A percentile compares a stretch with the other conserved stretches of the same genome.
Conservation (phyloP, 2,113 vertebrate genomes). For the Oryzias javanicus region DNA sequence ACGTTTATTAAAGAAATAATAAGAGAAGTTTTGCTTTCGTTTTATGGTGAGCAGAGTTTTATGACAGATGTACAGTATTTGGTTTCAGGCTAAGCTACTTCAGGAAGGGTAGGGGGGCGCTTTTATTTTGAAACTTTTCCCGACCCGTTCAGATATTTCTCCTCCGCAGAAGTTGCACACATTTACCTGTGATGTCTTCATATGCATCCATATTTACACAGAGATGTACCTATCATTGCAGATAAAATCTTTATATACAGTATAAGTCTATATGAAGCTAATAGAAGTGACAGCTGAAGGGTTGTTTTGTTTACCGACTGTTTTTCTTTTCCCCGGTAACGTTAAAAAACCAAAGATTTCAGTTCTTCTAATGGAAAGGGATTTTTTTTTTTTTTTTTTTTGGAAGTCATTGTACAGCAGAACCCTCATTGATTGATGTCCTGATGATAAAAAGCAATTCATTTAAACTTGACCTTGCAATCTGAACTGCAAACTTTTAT, state of each 20-base stretch:
- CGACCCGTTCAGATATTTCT: constrained; percentile 56
- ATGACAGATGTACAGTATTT: constrained; percentile 57
- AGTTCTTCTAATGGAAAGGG: constrained; percentile 57
- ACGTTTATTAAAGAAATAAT: constrained; percentile 66
- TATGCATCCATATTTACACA: neutral
- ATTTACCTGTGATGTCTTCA: constrained; percentile 8
- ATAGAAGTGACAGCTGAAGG: constrained; percentile 24
- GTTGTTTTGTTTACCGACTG: constrained; percentile 13
- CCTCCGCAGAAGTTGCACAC: constrained; percentile 8
- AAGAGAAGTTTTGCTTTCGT: constrained; percentile 35
- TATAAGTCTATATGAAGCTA: constrained; percentile 18
- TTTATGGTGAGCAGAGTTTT: constrained; percentile 58
- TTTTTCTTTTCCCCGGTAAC: constrained; percentile 23
- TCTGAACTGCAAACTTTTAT: no score
- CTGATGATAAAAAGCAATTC: no score
- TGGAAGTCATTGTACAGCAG: neutral
- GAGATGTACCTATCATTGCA: constrained; percentile 2
- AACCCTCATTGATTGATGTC: no score
- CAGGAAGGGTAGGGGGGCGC: constrained; percentile 31
- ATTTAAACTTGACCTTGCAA: no score
- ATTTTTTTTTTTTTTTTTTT: constrained; percentile 14
- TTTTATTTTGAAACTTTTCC: constrained; percentile 41
- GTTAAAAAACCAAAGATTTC: constrained; percentile 78
- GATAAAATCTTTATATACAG: constrained; percentile 24
- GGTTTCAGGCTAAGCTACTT: constrained; percentile 18